These are phyloP conservation scores for Archaeoteleia sp. DNA, from an alignment of 2,888 invertebrate species.

Conservation along the genomic window DNA sequence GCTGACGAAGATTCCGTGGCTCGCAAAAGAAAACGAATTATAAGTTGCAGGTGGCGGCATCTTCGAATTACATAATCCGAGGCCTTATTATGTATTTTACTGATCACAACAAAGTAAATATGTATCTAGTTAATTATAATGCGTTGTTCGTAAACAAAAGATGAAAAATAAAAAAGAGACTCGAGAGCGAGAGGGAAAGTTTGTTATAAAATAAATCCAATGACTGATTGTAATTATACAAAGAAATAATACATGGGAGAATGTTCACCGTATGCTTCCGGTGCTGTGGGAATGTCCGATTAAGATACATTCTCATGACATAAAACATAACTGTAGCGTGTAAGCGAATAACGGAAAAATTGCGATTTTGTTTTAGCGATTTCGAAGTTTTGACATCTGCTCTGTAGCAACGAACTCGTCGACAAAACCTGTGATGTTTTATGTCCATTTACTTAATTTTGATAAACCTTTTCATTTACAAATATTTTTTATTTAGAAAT, in stretches of 20 bases:
- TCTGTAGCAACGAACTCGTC: constrained; percentile 10
- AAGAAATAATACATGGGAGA: constrained; percentile 65
- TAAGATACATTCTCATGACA: constrained; percentile 58
- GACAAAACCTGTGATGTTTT: constrained; percentile 22
- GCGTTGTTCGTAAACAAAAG: constrained; percentile 3
- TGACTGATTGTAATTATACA: constrained; percentile 68
- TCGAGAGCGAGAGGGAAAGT: constrained; percentile 55
- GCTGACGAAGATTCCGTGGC: constrained; percentile 20
- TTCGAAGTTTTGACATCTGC: constrained; percentile 2
- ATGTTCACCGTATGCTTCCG: constrained; percentile 70
- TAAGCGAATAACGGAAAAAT: constrained; percentile 6
- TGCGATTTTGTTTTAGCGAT: too few relatives aligned
- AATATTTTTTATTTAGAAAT: too few relatives aligned
- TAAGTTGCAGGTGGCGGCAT: constrained; percentile 38
- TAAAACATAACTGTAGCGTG: constrained; percentile 27
- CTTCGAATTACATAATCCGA: constrained; percentile 62
- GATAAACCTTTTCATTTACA: too few relatives aligned
- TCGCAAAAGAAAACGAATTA: constrained; percentile 31
- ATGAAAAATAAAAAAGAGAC: constrained; percentile 23
- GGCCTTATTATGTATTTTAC: constrained; percentile 64
- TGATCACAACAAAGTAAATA: constrained; percentile 43
- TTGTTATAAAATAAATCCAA: constrained; percentile 69
- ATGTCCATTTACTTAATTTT: too few relatives aligned
- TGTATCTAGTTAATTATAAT: constrained; percentile 39
- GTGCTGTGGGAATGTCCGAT: constrained; percentile 49